Evolutionary conservation across 1,140 invertebrate species (phyloP).

Genomic region (Asobara japonica): DNA sequence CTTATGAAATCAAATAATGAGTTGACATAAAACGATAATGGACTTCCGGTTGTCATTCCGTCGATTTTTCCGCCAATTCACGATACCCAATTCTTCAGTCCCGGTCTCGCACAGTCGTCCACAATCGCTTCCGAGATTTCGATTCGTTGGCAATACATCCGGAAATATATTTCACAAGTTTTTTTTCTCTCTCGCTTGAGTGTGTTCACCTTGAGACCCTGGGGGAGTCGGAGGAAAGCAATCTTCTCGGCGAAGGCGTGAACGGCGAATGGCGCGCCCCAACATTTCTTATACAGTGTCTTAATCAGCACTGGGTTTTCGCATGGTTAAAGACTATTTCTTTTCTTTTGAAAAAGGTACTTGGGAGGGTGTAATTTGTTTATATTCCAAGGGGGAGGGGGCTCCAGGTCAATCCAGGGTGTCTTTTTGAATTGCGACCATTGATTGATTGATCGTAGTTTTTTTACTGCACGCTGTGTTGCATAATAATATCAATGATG

Average conservation of each 20-base stretch:
- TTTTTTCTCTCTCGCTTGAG: constrained; percentile 31
- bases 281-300: constrained; percentile 16
- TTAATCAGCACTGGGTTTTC: not conserved
- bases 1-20: not conserved
- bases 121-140: constrained; percentile 50
- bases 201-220: constrained; percentile 10
- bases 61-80: not conserved
- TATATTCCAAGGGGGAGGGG: no score
- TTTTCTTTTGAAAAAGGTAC: no score
- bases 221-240: constrained; percentile 24
- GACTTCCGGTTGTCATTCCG: constrained; percentile 1
- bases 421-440: no score
- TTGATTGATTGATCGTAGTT: no score
- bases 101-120: constrained; percentile 25
- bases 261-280: constrained; percentile 18
- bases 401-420: no score
- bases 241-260: constrained; percentile 26
- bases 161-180: constrained; percentile 28
- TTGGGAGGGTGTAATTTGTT: no score
- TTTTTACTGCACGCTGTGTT: no score
- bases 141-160: constrained; percentile 49
- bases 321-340: no score
- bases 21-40: not conserved
- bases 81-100: constrained; percentile 27
- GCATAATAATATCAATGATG: no score